Conservation (phyloP, 2,113 vertebrate species). For the Epinephelus cyanopodus region DNA sequence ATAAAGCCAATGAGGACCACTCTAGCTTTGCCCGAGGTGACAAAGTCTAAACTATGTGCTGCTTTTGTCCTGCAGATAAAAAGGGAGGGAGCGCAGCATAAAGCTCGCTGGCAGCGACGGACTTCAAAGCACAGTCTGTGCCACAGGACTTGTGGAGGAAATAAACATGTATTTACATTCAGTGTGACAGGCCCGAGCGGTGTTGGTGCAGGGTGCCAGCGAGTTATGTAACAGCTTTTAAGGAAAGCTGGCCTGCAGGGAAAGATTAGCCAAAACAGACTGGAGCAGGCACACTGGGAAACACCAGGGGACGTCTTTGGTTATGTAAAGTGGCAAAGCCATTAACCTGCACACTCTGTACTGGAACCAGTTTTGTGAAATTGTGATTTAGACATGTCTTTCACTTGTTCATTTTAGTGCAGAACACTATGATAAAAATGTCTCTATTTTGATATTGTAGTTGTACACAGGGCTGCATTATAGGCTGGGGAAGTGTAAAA, state of each 20-base stretch:
- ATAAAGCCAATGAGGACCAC: constrained; percentile 79
- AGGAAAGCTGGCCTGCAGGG: constrained; percentile 53
- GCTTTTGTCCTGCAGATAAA: constrained; percentile 45
- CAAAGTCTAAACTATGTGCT: constrained; percentile 41
- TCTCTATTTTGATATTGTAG: background rate
- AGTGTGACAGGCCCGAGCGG: constrained; percentile 38
- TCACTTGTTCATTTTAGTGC: background rate
- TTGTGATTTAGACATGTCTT: background rate
- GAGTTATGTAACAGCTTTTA: constrained; percentile 62
- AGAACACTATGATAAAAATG: background rate
- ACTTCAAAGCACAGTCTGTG: constrained; percentile 68
- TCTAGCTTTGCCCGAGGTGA: constrained; percentile 49
- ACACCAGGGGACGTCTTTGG: constrained; percentile 36
- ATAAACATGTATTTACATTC: constrained; percentile 62
- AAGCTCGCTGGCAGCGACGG: constrained; percentile 5
- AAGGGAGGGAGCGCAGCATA: constrained; percentile 5
- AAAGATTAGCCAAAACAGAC: constrained; percentile 54
- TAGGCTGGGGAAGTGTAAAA: background rate
- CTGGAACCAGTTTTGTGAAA: background rate
- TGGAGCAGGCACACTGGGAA: constrained; percentile 36
- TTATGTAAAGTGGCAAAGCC: constrained; percentile 47
- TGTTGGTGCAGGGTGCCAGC: constrained; percentile 36
- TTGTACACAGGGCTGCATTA: background rate
- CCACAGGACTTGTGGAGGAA: constrained; percentile 27
- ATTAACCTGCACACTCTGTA: constrained; percentile 23